Percentiles rank a stretch among this genome's conserved stretches.
phyloP scores from a whole-genome alignment of 2,888 invertebrate genomes.

The Coelinius sp. region DNA sequence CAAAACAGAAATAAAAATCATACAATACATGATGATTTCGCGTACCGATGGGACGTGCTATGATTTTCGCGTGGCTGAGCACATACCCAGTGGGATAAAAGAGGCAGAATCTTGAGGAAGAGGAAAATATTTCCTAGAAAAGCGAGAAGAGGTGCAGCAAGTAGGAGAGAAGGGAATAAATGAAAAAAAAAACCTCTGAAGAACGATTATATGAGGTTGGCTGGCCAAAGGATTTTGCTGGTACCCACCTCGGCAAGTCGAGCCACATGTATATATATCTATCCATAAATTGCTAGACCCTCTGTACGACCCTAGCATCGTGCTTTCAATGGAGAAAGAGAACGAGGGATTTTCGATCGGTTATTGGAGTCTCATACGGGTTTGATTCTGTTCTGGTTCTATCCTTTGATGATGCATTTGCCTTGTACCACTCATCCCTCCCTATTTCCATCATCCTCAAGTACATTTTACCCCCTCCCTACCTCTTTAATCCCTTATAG shows the following conservation, averaged over 20 bases:
- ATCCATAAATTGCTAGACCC: slow-evolving; percentile 52
- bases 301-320: slow-evolving; percentile 11
- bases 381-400: slow-evolving; percentile 16
- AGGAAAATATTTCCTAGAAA: slow-evolving; percentile 6
- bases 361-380: slow-evolving; percentile 53
- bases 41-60: slow-evolving; percentile 62
- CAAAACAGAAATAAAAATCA: background rate
- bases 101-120: background rate
- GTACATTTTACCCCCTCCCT: background rate
- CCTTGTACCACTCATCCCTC: background rate
- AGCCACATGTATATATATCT: slow-evolving; percentile 38
- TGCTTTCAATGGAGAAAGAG: background rate
- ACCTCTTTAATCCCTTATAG: slow-evolving; percentile 16
- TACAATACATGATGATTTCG: slow-evolving; percentile 58
- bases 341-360: slow-evolving; percentile 51
- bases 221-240: slow-evolving; percentile 67
- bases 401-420: slow-evolving; percentile 41
- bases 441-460: slow-evolving; percentile 9
- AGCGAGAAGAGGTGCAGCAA: background rate
- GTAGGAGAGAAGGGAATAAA: background rate
- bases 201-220: slow-evolving; percentile 67
- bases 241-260: slow-evolving; percentile 35
- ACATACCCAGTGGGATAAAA: slow-evolving; percentile 47
- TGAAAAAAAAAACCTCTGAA: slow-evolving; percentile 35
- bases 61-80: slow-evolving; percentile 66